Conservation (phyloP, 2,888 invertebrate genomes). For the Leptinotarsa tumamoca region DNA sequence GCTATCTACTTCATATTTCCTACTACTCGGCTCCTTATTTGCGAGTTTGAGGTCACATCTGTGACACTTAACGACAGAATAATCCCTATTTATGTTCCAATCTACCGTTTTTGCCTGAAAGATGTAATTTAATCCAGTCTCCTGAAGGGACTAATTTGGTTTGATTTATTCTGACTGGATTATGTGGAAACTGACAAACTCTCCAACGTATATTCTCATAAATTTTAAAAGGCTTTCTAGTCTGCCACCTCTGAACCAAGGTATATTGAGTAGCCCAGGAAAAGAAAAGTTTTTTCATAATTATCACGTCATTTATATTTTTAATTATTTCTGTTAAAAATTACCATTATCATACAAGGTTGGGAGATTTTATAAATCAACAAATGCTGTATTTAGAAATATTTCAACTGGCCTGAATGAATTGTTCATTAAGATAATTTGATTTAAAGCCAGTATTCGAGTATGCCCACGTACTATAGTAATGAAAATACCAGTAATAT, state of each 20-base stretch:
- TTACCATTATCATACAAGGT: too few relatives aligned
- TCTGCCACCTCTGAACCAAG: neutral
- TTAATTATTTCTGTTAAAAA: neutral
- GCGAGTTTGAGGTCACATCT: neutral
- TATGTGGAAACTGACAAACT: conserved; percentile 10
- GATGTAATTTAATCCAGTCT: conserved; percentile 10
- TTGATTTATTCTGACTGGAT: conserved; percentile 11
- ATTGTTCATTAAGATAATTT: too few relatives aligned
- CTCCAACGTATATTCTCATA: conserved; percentile 5
- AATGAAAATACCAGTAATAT: too few relatives aligned
- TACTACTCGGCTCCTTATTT: neutral
- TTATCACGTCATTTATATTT: neutral
- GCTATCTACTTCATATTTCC: conserved; percentile 3
- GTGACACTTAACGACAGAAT: conserved; percentile 4
- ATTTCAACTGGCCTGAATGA: too few relatives aligned
- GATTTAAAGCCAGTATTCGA: too few relatives aligned
- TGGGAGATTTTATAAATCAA: too few relatives aligned
- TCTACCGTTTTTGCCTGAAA: conserved; percentile 8
- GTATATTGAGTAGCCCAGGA: neutral
- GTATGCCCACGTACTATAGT: too few relatives aligned
- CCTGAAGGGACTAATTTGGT: conserved; percentile 10
- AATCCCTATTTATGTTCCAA: conserved; percentile 16
- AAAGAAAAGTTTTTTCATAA: neutral
- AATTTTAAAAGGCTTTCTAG: conserved; percentile 9
- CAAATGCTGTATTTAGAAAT: too few relatives aligned